Evolutionary conservation across 1,140 invertebrate genomes (phyloP).

Genomic region (Zaprionus lachaisei): DNA sequence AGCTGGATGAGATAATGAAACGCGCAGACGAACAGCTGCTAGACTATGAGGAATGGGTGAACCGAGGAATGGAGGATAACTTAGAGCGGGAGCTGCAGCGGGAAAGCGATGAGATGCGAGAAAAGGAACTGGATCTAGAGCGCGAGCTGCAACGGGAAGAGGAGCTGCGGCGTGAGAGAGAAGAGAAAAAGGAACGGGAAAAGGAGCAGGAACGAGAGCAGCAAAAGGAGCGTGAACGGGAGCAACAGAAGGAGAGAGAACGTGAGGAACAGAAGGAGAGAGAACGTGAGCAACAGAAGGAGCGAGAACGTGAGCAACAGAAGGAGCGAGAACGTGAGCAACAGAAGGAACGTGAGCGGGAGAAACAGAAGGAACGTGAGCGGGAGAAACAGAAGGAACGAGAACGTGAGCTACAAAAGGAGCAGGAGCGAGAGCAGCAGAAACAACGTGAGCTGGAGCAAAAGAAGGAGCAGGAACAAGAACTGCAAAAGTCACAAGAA

Average conservation of each 20-base stretch:
- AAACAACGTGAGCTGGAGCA: neutral
- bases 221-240: neutral
- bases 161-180: neutral
- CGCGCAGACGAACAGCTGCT: neutral
- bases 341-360: neutral
- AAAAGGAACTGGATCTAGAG: slow-evolving; percentile 5
- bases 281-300: neutral
- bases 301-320: neutral
- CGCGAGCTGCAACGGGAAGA: neutral
- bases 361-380: neutral
- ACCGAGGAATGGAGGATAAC: neutral
- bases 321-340: neutral
- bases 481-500: no score
- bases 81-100: neutral
- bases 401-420: neutral
- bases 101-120: neutral
- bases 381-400: neutral
- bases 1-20: neutral
- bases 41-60: neutral
- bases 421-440: neutral
- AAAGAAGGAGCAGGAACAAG: neutral
- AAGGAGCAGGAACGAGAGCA: neutral
- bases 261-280: neutral
- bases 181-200: neutral
- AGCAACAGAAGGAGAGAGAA: neutral